Percentiles rank a stretch among this genome's conserved stretches.
Evolutionary conservation across 2,888 invertebrate genomes (phyloP).

Genomic region (Escarpia spicata): DNA sequence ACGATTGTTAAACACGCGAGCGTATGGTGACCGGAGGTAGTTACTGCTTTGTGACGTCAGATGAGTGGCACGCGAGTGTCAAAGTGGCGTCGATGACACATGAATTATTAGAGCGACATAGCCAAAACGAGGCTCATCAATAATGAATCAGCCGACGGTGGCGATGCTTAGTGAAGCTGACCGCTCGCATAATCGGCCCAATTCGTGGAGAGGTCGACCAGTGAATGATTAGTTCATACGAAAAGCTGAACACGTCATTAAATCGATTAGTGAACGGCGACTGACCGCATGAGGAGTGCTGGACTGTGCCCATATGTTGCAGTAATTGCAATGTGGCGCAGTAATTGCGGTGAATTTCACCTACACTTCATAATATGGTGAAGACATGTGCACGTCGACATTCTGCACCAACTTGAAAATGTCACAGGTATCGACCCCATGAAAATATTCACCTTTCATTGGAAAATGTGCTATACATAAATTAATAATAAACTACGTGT

Average conservation of each 20-base stretch:
- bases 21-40: neutral
- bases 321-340: neutral
- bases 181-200: neutral
- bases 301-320: neutral
- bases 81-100: neutral
- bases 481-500: neutral
- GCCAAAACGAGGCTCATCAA: constrained; percentile 5
- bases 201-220: neutral
- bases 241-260: neutral
- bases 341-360: neutral
- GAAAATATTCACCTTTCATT: neutral
- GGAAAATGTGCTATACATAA: neutral
- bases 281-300: neutral
- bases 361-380: neutral
- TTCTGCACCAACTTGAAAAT: neutral
- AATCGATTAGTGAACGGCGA: neutral
- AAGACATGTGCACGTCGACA: neutral
- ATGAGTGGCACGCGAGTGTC: neutral
- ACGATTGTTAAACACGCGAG: neutral
- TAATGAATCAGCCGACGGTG: neutral
- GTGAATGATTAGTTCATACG: neutral
- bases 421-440: neutral
- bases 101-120: constrained; percentile 1
- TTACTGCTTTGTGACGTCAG: neutral
- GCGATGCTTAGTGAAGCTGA: neutral